phyloP scores from a whole-genome alignment of 2,888 invertebrate species.

The Lasioglossum vierecki region DNA sequence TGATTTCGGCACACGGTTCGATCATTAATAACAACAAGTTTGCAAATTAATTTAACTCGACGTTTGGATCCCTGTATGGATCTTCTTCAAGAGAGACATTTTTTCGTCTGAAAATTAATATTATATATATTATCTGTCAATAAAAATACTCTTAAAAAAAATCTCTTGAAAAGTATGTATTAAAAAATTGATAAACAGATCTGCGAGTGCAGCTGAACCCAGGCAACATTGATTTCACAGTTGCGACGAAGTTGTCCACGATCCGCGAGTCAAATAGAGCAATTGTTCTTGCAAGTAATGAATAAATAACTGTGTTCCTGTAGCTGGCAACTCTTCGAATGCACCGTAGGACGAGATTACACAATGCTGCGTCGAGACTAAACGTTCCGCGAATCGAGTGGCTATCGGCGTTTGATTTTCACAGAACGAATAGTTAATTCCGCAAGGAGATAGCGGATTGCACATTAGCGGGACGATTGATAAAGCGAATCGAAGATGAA shows the following conservation, averaged over 20 bases:
- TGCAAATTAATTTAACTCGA: too few species aligned
- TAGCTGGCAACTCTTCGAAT: background rate
- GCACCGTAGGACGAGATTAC: background rate
- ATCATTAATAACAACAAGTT: too few species aligned
- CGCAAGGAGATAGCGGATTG: background rate
- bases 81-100: too few species aligned
- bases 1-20: too few species aligned
- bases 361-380: background rate
- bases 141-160: too few species aligned
- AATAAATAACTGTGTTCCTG: background rate
- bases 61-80: too few species aligned
- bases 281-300: background rate
- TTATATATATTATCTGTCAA: too few species aligned
- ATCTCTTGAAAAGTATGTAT: too few species aligned
- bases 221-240: background rate
- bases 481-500: background rate
- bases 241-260: background rate
- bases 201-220: too few species aligned
- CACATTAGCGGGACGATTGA: background rate
- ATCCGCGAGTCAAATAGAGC: background rate
- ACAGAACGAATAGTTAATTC: constrained; percentile 1
- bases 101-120: too few species aligned
- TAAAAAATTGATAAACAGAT: too few species aligned
- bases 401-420: background rate
- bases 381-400: background rate